Base-by-base conservation (phyloP, 2,113 vertebrate genomes). In the Lathamus discolor region DNA sequence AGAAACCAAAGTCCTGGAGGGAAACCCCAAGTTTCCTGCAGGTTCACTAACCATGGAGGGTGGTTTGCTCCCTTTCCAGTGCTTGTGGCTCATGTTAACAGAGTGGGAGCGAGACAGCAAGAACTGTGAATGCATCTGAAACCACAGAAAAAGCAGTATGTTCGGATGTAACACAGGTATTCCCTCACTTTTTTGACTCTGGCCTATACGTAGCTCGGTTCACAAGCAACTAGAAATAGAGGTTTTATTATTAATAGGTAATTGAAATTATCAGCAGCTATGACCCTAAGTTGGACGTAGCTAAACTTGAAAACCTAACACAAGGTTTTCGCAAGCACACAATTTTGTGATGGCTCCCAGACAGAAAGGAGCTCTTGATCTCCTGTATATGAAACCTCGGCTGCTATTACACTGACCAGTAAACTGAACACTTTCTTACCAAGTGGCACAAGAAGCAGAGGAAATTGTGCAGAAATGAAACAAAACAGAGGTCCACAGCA, bases 371-470 rank as follows among this genome's bases (percentile, higher is more conserved):
- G 28, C 6, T 76, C 33, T 70, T 5, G 2, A 81, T 75, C 12
- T 68, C 46, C 46, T 1, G 0, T 5, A 15, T 10, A 8, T 43
- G 10, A 80, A 63, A 27, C 5, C 7, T 41, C 41, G 7, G 17
- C 31, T 77, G 67, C 24, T 52, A 2, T 49, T 62, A 23, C 17
- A 39, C 20, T 37, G 24, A 66, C 18, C 20, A 28, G 49, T 70
- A 92, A 62, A 66, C 10, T 8, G 4, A 43, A 3, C 2, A 22
- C 24, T 74, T 80, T 43, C 63, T 88, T 49, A 20, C 13, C 31
- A n/a, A 80, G 9, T 57, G 41, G 41, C 13, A 24, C 1, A 16
- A 17, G 41, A 74, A 83, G 11, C 54, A 46, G 17, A 73, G 9
- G 49, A 88, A 77, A n/a, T n/a, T 0, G 0, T 31, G 25, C 19